These are phyloP conservation scores for Strongylocentrotus purpuratus DNA, from an alignment of 35 echinoderm and acorn worm species.

Conservation along the genomic window DNA sequence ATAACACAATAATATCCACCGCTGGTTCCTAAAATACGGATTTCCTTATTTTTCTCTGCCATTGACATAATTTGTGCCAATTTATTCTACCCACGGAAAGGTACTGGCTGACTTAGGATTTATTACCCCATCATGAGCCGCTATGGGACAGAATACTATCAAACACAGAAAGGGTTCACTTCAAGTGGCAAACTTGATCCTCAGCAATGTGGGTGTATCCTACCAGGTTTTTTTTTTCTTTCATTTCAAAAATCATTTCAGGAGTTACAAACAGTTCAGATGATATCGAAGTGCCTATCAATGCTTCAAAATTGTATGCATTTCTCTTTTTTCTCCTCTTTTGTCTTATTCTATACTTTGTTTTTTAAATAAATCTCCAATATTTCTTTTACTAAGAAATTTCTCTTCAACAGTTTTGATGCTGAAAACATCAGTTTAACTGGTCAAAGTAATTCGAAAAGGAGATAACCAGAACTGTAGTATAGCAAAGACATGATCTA, in stretches of 20 bases:
- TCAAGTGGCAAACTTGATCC: not conserved
- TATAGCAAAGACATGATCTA: no score
- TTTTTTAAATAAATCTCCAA: no score
- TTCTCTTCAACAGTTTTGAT: no score
- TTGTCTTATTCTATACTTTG: no score
- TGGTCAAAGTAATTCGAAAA: no score
- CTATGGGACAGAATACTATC: not conserved
- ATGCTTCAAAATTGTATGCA: no score
- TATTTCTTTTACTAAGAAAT: no score
- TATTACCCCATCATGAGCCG: not conserved
- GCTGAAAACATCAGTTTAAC: no score
- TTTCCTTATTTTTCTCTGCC: not conserved
- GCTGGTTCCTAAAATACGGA: not conserved
- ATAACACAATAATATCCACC: slow-evolving; percentile 24
- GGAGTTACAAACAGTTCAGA: not conserved
- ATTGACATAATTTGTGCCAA: slow-evolving; percentile 28
- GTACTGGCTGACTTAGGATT: not conserved
- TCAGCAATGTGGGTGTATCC: not conserved
- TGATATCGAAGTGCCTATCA: not conserved
- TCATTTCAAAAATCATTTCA: not conserved
- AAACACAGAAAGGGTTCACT: not conserved
- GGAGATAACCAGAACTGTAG: no score
- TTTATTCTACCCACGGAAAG: slow-evolving; percentile 40
- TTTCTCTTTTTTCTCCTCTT: no score
- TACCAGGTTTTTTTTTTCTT: not conserved